Evolutionary conservation across 2,888 invertebrate species (phyloP).

Genomic region (Dasypogon diadema): DNA sequence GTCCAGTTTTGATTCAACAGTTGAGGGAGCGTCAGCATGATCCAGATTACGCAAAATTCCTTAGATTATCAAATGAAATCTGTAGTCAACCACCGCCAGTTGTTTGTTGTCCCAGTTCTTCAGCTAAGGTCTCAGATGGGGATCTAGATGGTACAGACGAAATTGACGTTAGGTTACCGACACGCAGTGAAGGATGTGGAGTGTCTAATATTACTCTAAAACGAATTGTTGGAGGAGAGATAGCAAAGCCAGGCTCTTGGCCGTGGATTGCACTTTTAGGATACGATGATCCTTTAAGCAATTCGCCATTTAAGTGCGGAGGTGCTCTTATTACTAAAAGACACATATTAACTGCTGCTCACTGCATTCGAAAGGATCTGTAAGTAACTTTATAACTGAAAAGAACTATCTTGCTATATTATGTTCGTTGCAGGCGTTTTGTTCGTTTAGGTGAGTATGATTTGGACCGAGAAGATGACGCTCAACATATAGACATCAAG

Average conservation of each 20-base stretch:
- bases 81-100: constrained; percentile 59
- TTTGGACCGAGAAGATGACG: constrained; percentile 71
- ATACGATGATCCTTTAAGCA: constrained; percentile 71
- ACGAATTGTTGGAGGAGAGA: constrained; percentile 80
- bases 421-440: constrained; percentile 69
- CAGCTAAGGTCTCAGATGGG: not conserved
- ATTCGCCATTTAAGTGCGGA: constrained; percentile 66
- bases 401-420: not conserved
- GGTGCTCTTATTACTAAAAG: constrained; percentile 71
- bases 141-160: constrained; percentile 30
- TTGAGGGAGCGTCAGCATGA: constrained; percentile 60
- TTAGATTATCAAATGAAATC: constrained; percentile 63
- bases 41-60: constrained; percentile 59
- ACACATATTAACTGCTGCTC: constrained; percentile 78
- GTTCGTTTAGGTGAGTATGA: constrained; percentile 82
- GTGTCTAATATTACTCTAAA: constrained; percentile 71
- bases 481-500: constrained; percentile 70
- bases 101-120: constrained; percentile 63
- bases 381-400: constrained; percentile 59
- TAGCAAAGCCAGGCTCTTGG: constrained; percentile 78
- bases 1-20: constrained; percentile 59
- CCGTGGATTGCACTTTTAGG: constrained; percentile 85
- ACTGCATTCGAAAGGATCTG: constrained; percentile 64
- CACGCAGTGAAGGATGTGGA: constrained; percentile 74
- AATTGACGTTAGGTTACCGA: constrained; percentile 62